Percentiles rank a stretch among this genome's conserved stretches.
phyloP scores from a whole-genome alignment of 2,888 invertebrate species.

The Parnassius apollo region DNA sequence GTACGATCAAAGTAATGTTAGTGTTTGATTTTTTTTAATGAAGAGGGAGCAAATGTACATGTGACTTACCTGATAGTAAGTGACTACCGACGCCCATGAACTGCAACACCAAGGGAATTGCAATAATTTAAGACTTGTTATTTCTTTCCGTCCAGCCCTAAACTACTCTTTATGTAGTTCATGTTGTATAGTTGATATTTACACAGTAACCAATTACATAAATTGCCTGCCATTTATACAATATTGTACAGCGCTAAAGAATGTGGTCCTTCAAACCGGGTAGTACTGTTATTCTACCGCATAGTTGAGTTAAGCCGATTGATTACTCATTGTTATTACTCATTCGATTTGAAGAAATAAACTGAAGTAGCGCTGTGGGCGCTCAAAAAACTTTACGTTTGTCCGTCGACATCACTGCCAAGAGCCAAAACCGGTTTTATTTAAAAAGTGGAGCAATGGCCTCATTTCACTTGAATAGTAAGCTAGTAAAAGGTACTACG shows the following conservation, averaged over 20 bases:
- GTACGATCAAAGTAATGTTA: too few species aligned
- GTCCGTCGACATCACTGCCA: slow-evolving; percentile 40
- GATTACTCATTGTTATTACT: slow-evolving; percentile 26
- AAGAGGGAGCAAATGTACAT: too few species aligned
- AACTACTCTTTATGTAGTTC: too few species aligned
- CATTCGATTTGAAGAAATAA: slow-evolving; percentile 18
- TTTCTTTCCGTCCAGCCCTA: too few species aligned
- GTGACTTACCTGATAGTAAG: too few species aligned
- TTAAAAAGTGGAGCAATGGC: slow-evolving; percentile 71
- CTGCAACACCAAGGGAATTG: too few species aligned
- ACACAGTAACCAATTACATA: not conserved
- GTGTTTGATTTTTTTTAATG: too few species aligned
- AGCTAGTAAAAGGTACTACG: slow-evolving; percentile 46
- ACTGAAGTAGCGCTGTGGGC: slow-evolving; percentile 5
- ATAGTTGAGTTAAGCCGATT: slow-evolving; percentile 18
- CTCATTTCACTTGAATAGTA: slow-evolving; percentile 56
- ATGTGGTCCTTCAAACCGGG: slow-evolving; percentile 24
- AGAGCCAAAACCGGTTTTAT: slow-evolving; percentile 58
- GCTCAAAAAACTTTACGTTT: slow-evolving; percentile 16
- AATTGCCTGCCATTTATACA: slow-evolving; percentile 1
- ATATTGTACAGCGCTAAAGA: slow-evolving; percentile 11
- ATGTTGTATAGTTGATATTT: too few species aligned
- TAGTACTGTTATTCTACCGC: slow-evolving; percentile 7
- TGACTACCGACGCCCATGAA: too few species aligned
- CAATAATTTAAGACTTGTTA: too few species aligned